These are phyloP conservation scores for Coptotermes formosanus DNA, from an alignment of 1,140 invertebrate species.

Conservation along the genomic window DNA sequence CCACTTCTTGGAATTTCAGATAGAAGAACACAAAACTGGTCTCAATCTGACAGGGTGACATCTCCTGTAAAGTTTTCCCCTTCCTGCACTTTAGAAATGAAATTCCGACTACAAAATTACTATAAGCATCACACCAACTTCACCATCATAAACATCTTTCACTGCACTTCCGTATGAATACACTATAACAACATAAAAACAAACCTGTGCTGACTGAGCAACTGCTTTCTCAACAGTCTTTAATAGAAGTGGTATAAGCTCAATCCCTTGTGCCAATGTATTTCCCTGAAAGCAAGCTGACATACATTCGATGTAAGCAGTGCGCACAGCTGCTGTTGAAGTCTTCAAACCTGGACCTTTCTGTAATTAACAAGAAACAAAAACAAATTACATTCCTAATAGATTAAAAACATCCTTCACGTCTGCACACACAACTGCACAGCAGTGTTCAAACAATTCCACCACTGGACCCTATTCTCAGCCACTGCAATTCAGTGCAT, in stretches of 20 bases:
- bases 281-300: slow-evolving; percentile 59
- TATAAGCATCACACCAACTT: too few relatives aligned
- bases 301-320: slow-evolving; percentile 75
- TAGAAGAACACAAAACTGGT: too few relatives aligned
- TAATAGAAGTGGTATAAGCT: slow-evolving; percentile 59
- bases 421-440: background rate
- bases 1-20: too few relatives aligned
- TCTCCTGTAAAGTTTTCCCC: too few relatives aligned
- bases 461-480: background rate
- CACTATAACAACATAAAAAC: background rate
- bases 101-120: too few relatives aligned
- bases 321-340: slow-evolving; percentile 72
- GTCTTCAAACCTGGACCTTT: slow-evolving; percentile 77
- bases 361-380: slow-evolving; percentile 47
- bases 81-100: too few relatives aligned
- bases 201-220: slow-evolving; percentile 62
- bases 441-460: background rate
- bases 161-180: too few relatives aligned
- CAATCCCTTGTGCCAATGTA: slow-evolving; percentile 50
- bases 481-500: too few relatives aligned
- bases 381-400: background rate
- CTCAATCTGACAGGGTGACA: too few relatives aligned
- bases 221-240: slow-evolving; percentile 70
- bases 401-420: too few relatives aligned
- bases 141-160: too few relatives aligned